Conservation (phyloP, 2,113 vertebrate genomes). For the Actenoides hombroni region DNA sequence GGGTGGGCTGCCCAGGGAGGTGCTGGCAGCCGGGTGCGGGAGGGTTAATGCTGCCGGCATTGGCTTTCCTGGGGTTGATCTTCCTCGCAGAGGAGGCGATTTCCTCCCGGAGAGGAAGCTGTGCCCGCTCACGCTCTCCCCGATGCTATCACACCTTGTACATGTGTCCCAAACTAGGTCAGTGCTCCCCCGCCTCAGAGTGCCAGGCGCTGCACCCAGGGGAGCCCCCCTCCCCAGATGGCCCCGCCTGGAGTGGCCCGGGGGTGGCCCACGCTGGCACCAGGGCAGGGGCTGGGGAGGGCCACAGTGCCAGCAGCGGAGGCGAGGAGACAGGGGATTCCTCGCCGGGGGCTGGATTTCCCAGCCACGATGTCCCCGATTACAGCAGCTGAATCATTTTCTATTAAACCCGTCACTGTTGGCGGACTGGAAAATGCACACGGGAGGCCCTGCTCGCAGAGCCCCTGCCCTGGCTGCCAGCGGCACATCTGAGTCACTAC, state of each 20-base stretch:
- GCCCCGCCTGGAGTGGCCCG: not conserved
- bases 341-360: constrained; percentile 34
- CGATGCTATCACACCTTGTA: constrained; percentile 30
- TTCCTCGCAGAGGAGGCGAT: constrained; percentile 13
- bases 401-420: not conserved
- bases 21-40: not conserved
- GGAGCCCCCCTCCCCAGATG: not conserved
- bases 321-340: constrained; percentile 51
- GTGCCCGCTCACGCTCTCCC: not conserved
- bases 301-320: fast-evolving
- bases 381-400: constrained; percentile 55
- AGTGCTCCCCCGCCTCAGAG: not conserved
- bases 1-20: no score
- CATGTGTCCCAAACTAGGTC: constrained; percentile 37
- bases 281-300: not conserved
- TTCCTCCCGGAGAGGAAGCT: constrained; percentile 56
- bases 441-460: not conserved
- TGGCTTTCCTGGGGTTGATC: constrained; percentile 13
- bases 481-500: constrained; percentile 10
- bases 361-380: constrained; percentile 35
- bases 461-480: not conserved
- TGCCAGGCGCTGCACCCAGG: not conserved
- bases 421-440: not conserved
- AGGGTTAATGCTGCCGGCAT: not conserved
- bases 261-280: not conserved